phyloP scores from a whole-genome alignment of 2,888 invertebrate genomes.

The Agonopterix alstromeriana region DNA sequence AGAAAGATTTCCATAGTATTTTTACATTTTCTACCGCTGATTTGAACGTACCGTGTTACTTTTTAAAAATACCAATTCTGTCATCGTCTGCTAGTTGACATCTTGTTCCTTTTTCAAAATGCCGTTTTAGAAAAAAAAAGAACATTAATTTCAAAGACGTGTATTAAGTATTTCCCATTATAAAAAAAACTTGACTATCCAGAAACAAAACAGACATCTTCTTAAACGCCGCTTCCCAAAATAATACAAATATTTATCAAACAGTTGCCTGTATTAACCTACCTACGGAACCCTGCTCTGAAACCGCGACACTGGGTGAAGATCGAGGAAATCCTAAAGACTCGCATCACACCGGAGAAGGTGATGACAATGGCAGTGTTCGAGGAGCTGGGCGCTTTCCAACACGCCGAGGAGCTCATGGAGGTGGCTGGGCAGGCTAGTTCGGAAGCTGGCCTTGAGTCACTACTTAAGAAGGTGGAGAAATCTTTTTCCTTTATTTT shows the following conservation, averaged over 20 bases:
- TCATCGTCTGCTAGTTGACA: no score
- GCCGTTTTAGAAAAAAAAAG: no score
- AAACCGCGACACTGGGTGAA: conserved; percentile 90
- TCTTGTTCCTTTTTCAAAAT: no score
- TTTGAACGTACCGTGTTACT: no score
- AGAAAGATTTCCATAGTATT: no score
- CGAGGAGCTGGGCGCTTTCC: conserved; percentile 85
- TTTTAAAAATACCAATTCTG: no score
- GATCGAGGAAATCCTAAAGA: conserved; percentile 83
- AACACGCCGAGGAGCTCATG: conserved; percentile 83
- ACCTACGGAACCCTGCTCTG: conserved; percentile 87
- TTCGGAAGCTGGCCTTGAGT: conserved; percentile 90
- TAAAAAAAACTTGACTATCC: no score
- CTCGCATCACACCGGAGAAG: conserved; percentile 84
- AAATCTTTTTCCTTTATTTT: no score
- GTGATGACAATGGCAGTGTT: conserved; percentile 80
- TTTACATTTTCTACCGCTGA: no score
- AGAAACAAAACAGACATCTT: not conserved
- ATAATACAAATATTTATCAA: conserved; percentile 9
- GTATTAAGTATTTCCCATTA: no score
- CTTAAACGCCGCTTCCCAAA: not conserved
- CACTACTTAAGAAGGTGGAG: conserved; percentile 83
- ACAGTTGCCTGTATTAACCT: conserved; percentile 85
- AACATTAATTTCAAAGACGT: no score
- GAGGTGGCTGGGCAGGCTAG: conserved; percentile 93